Evolutionary conservation across 1,140 invertebrate genomes (phyloP), one percentile per base, ranked within the genome.

Genomic region (Drosophila pandora): DNA sequence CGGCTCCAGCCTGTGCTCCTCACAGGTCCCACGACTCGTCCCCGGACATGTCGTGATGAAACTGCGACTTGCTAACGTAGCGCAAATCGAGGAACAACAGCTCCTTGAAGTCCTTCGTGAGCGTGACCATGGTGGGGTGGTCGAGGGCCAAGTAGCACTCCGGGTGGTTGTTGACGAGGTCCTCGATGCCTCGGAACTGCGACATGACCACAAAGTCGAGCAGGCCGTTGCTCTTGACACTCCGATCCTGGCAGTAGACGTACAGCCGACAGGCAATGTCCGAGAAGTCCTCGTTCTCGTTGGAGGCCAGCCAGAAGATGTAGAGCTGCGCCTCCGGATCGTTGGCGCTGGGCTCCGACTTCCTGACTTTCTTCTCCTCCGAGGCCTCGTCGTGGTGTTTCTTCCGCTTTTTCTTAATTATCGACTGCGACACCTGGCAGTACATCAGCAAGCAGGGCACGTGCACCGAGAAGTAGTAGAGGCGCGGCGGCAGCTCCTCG

Each of bases 261-360:
- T 54, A 34, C 0, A 71, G 2, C 1, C 41, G 13, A 5, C 61
- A 63, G 2, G 0, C n/a, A 1, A 39, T 17, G 8, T 48, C n/a
- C 2, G 48, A 9, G 0, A 8, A 10, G 2, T 37, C 2, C 5
- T 25, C 34, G 17, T 2, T 21, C 13, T 58, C 30, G 23, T n/a
- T 8, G 21, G 6, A 58, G 13, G 39, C 37, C 17, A 71, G n/a
- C 68, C 68, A 71, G 22, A 71, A 71, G 3, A 71, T 23, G 12
- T 49, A 53, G 1, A 71, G 2, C 7, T 25, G 21, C 12, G 2
- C 5, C 3, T 50, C 48, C n/a, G 12, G 2, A 30, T 50, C 25
- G 4, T 2, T 28, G 25, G 3, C n/a, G 3, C n/a, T 10, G 21
- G 8, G 9, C 28, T 32, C 32, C 32, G 9, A 3, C 32, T 8